Evolutionary conservation across 1,140 invertebrate species (phyloP).

Genomic region (Tetranychus urticae): DNA sequence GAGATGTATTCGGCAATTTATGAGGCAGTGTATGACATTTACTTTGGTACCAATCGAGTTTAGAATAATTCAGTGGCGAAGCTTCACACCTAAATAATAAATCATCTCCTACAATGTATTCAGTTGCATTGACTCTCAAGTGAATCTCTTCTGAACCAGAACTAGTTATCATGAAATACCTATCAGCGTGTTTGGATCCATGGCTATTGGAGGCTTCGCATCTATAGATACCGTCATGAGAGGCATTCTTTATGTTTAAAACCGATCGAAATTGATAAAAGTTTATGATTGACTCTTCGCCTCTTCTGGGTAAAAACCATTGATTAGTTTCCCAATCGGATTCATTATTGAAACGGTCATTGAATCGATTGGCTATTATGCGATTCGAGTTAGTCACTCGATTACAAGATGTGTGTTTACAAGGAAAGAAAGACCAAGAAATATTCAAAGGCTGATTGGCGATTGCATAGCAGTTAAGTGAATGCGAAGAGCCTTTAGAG

Average conservation of each 20-base stretch:
- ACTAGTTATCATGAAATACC: not conserved
- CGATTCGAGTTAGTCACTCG: not conserved
- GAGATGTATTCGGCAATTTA: not conserved
- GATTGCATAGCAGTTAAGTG: slow-evolving; percentile 7
- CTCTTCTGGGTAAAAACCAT: not conserved
- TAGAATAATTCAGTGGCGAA: slow-evolving; percentile 10
- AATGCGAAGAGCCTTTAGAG: not conserved
- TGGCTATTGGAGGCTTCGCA: not conserved
- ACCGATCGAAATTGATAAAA: no score
- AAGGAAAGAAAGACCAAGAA: slow-evolving; percentile 6
- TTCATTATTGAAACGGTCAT: not conserved
- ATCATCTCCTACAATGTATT: slow-evolving; percentile 9
- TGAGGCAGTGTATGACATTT: no score
- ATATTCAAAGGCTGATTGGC: slow-evolving; percentile 4
- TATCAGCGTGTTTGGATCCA: not conserved
- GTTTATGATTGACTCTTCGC: not conserved
- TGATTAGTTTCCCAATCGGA: not conserved
- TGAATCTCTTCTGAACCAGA: slow-evolving; percentile 10
- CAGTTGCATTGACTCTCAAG: slow-evolving; percentile 5
- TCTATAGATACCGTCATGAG: not conserved
- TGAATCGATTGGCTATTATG: not conserved
- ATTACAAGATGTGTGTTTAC: slow-evolving; percentile 8
- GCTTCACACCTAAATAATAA: slow-evolving; percentile 12
- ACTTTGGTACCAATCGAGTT: slow-evolving; percentile 7
- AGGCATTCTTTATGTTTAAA: not conserved